These are phyloP conservation scores for Streblospio benedicti DNA, from an alignment of 1,140 invertebrate species.

Conservation along the genomic window DNA sequence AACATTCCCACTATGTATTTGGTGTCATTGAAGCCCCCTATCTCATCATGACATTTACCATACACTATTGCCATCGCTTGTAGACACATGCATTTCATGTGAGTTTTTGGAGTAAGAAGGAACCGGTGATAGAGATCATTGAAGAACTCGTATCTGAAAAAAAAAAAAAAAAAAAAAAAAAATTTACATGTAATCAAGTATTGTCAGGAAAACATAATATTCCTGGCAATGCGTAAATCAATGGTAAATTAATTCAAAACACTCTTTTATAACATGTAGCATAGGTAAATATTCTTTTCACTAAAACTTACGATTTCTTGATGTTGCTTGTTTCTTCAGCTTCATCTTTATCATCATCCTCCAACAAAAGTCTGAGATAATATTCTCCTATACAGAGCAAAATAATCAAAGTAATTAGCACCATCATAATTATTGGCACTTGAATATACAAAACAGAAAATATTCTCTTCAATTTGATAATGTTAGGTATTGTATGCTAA, in stretches of 20 bases:
- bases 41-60: constrained; percentile 87
- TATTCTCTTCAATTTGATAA: no score
- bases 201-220: no score
- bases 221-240: no score
- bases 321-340: constrained; percentile 72
- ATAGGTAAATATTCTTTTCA: no score
- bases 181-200: no score
- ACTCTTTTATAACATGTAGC: no score
- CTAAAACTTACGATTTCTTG: constrained; percentile 66
- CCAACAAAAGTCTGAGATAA: constrained; percentile 85
- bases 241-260: no score
- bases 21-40: constrained; percentile 93
- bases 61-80: constrained; percentile 98
- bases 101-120: constrained; percentile 76
- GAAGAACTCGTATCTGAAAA: constrained; percentile 77
- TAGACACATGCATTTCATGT: constrained; percentile 91
- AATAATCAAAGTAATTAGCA: no score
- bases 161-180: not conserved
- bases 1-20: constrained; percentile 93
- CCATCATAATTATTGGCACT: no score
- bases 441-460: no score
- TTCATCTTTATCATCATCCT: constrained; percentile 72
- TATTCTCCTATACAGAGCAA: constrained; percentile 64
- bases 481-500: no score
- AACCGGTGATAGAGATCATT: constrained; percentile 98